Conservation (phyloP, 2,797 vertebrate species). For the Periophthalmus magnuspinnatus region DNA sequence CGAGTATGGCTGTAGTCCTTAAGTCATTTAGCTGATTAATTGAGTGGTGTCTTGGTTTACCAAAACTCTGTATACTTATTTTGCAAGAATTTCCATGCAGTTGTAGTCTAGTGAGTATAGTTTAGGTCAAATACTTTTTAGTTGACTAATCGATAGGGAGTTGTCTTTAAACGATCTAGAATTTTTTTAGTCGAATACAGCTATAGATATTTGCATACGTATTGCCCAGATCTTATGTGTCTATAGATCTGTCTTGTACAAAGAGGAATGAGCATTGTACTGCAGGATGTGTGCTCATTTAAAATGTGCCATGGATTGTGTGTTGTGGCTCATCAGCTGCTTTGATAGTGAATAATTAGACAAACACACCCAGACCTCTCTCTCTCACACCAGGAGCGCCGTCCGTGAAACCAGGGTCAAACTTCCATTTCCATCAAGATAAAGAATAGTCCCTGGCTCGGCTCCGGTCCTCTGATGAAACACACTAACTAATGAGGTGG, state of each 20-base stretch:
- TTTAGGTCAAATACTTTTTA: too few relatives aligned
- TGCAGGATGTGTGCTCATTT: slow-evolving; percentile 37
- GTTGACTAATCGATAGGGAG: too few relatives aligned
- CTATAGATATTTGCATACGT: neutral
- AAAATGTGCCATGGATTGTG: slow-evolving; percentile 34
- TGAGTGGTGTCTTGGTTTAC: too few relatives aligned
- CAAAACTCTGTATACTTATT: too few relatives aligned
- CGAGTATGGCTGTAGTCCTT: neutral
- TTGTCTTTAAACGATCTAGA: too few relatives aligned
- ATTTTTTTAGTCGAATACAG: too few relatives aligned
- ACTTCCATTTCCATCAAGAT: slow-evolving; percentile 28
- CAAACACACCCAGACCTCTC: slow-evolving; percentile 32
- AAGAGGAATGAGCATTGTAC: neutral
- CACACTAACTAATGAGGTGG: slow-evolving; percentile 52
- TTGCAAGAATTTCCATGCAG: too few relatives aligned
- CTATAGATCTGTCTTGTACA: neutral
- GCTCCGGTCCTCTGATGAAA: slow-evolving; percentile 28
- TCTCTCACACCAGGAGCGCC: slow-evolving; percentile 10
- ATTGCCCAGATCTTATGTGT: neutral
- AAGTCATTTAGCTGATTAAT: too few relatives aligned
- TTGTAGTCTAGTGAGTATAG: too few relatives aligned
- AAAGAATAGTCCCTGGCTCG: slow-evolving; percentile 23
- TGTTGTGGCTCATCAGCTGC: slow-evolving; percentile 26
- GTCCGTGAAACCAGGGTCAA: slow-evolving; percentile 34
- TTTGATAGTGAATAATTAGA: slow-evolving; percentile 43